Base-by-base conservation (phyloP, 2,888 invertebrate genomes). In the Agonopterix subpropinquella region DNA sequence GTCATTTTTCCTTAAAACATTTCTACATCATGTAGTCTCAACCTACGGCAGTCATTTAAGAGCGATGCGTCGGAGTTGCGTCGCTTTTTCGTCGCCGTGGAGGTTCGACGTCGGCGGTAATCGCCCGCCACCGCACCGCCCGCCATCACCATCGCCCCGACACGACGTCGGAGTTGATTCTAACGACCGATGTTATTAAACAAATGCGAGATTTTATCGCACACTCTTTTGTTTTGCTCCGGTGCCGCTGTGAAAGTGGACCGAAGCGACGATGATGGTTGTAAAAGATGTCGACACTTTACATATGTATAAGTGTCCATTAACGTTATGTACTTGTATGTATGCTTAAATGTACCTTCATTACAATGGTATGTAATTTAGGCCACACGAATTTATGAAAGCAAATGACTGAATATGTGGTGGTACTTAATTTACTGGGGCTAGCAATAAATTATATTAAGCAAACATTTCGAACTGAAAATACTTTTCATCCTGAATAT, bases 161-260 rank as follows among this genome's bases (percentile, higher is more conserved):
- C 84, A 58, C 69, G 70, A 78, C 84, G 80, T 80, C 77, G 28
- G 28, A 80, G 76, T 75, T 77, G 74, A 73, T 76, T 77, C 73
- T 83, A 85, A 87, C 79, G 84, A 83, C 78, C 65, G 65, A 72
- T 73, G 82, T 75, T 85, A 85, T 85, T 85, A 86, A 79, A 80
- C 81, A 81, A 86, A 80, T 80, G 80, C 55, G 69, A 80, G 80
- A 84, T 87, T 78, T 80, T 87, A 85, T 85, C 82, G 66, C 68
- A 58, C 59, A 59, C 64, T 28, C 70, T 72, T 80, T 77, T 79
- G 77, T 80, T 80, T 75, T 65, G 61, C 58, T 65, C 59, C 56
- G 62, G 61, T 56, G 64, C 57, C 49, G 56, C 65, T 73, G 77
- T 78, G 80, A 86, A 82, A 80, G 80, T 73, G 67, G 67, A 70